Evolutionary conservation across 2,888 invertebrate species (phyloP).

Genomic region (Smittia sp.): DNA sequence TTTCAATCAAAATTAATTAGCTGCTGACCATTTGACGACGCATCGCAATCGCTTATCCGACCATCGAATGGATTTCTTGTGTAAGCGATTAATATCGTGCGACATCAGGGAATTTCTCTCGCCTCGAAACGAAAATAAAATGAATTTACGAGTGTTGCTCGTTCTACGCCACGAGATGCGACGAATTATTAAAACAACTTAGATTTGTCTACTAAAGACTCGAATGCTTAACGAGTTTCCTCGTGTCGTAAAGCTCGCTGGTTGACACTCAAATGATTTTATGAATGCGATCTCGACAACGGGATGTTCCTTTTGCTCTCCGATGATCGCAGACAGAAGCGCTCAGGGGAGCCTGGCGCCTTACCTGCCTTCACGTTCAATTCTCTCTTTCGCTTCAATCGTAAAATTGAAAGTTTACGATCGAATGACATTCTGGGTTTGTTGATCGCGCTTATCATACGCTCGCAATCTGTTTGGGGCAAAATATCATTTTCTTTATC

Average conservation of each 20-base stretch:
- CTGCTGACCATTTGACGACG: background rate
- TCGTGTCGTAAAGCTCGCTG: background rate
- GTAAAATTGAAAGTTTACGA: background rate
- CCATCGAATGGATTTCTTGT: slow-evolving; percentile 17
- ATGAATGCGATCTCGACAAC: background rate
- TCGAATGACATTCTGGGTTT: slow-evolving; percentile 12
- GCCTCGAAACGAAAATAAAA: too few relatives aligned
- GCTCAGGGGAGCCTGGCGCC: slow-evolving; percentile 30
- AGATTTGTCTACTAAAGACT: background rate
- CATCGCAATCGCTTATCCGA: background rate
- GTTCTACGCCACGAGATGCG: background rate
- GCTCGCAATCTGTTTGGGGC: background rate
- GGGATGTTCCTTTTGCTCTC: background rate
- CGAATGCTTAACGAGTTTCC: slow-evolving; percentile 29
- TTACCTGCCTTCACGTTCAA: slow-evolving; percentile 1
- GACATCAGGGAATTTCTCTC: background rate
- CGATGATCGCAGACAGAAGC: slow-evolving; percentile 25
- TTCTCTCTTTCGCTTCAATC: slow-evolving; percentile 11
- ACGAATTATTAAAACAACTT: background rate
- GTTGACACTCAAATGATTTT: slow-evolving; percentile 22
- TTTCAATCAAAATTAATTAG: slow-evolving; percentile 39
- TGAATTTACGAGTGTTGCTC: background rate
- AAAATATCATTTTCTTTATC: background rate
- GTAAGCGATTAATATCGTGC: background rate
- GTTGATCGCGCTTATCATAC: background rate